Base-by-base conservation (phyloP, 1,140 invertebrate genomes). In the Apis florea region DNA sequence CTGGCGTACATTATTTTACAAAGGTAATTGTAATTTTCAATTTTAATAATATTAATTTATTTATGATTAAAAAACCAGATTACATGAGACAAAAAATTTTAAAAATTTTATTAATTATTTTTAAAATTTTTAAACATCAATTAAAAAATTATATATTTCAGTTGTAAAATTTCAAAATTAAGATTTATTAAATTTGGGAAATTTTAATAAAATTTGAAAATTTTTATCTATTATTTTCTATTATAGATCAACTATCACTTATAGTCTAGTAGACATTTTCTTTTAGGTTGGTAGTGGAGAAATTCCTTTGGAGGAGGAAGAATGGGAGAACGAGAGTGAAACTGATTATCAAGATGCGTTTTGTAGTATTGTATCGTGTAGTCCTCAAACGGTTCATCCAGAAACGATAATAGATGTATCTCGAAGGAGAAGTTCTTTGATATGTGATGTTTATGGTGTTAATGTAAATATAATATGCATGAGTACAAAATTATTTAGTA, bases 1-100 rank as follows among this genome's bases (percentile, higher is more conserved):
- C 98, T 10, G 97, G 97, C 1, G 98, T 99, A 0, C 98, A 99
- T 93, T 99, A 98, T 92, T 98, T 98, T 89, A 98, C 97, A 0
- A 98, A 98, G 95, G 96, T 96, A 58, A 19, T 11, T 4, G 11
- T 8, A 66, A 66, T 3, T 15, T 5, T 51, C 0, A 10, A 66
- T 74, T 49, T 66, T 12, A 19, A 1, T 5, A 40, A 40, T 40
- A 40, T 40, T 40, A 40, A 40, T 40, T 40, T 40, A 40, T 40
- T 40, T 40, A 40, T 6, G 31, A 40, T 40, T 40, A 40, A 40
- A 40, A 40, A 40, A 40, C 5, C 5, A 40, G 4, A 40, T 40
- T 40, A 4, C 6, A 40, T 6, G 31, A 40, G 5, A 40, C 6
- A 40, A 40, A 40, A 40, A 31, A 31, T 31, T 31, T 31, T 3